Conservation (phyloP, 2,797 vertebrate species). For the Sebastes trivittatus region DNA sequence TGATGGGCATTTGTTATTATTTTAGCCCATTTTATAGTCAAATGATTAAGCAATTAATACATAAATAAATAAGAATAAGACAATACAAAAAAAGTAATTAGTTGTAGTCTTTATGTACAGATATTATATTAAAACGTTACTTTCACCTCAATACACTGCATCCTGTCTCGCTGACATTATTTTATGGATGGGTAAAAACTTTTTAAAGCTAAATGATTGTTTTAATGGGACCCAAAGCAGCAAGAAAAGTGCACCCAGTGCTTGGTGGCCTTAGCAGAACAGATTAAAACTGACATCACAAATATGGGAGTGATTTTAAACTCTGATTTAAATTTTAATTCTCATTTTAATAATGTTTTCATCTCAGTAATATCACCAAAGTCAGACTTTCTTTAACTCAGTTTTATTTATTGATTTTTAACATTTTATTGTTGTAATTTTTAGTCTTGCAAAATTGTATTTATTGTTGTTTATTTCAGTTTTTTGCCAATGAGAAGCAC, state of each 20-base stretch:
- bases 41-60: neutral
- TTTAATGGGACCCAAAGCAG: neutral
- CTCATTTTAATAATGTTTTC: neutral
- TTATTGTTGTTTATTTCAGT: neutral
- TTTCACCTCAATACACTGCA: neutral
- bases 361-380: neutral
- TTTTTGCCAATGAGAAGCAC: neutral
- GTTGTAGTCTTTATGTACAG: neutral
- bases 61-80: neutral
- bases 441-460: neutral
- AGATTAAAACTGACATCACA: neutral
- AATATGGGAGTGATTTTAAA: neutral
- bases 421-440: neutral
- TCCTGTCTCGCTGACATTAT: neutral
- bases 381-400: neutral
- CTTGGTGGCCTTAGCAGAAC: neutral
- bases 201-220: neutral
- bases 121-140: neutral
- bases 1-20: neutral
- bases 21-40: neutral
- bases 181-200: neutral
- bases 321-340: neutral
- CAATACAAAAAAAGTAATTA: neutral
- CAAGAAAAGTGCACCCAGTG: neutral
- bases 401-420: neutral